Evolutionary conservation across 2,888 invertebrate genomes (phyloP), one percentile per base, ranked within the genome.

Genomic region (Leuctra nigra): DNA sequence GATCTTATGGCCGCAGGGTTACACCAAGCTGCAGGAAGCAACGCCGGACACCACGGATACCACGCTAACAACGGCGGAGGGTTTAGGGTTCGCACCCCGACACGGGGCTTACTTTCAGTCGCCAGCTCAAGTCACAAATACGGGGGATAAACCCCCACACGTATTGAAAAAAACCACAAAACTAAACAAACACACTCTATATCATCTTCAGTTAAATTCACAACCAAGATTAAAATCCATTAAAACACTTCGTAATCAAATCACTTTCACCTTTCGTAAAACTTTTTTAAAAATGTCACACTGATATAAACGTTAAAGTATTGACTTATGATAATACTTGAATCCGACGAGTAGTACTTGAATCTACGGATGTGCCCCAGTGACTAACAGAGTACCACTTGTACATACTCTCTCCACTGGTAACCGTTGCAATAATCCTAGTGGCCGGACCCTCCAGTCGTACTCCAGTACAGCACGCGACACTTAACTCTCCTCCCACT

Each of bases 11-110:
- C 82, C 60, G 86, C 83, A 18, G 66, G 65, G 48, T 54, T 62
- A 54, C 65, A 66, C 64, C 64, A 67, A 82, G 86, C 50, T 67
- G 72, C 55, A 68, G 71, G 73, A 82, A 87, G 69, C 82, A 83
- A 61, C 84, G 61, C 61, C 7, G 61, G 61, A 39, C 61, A 53
- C 61, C 59, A 59, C 25, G 59, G 61, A 55, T 59, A 57, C 59
- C 59, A 83, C 58, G 77, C 76, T 61, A 86, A 84, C 63, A 85
- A 68, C 61, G 86, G 76, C 36, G 85, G 84, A 64, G 84, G 84
- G 50, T 50, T 50, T 9, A 50, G 50, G 35, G 50, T 35, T 50
- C 50, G 50, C 54, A 83, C 84, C 86, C 86, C 87, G 20, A 68
- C 68, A 39, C 69, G 62, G 20, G 52, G 54, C 20, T 54, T 22